Evolutionary conservation across 1,140 invertebrate species (phyloP).

Genomic region (Bombus consobrinus): DNA sequence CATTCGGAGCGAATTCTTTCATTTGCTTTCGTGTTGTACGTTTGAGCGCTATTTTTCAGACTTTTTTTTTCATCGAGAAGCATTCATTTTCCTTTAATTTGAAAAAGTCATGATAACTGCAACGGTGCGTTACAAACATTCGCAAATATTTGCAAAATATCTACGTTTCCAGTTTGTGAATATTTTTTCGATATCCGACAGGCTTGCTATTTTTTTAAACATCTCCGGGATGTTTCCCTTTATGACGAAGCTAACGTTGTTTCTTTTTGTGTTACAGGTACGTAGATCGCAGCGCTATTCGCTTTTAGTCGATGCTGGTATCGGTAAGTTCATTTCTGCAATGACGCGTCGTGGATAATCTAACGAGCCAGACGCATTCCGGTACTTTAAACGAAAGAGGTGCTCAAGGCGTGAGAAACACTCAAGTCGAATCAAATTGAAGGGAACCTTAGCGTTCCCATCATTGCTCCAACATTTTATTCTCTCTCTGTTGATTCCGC

Average conservation of each 20-base stretch:
- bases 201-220: neutral
- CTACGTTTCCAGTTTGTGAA: neutral
- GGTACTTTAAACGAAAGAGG: constrained; percentile 30
- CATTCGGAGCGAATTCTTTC: neutral
- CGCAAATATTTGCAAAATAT: neutral
- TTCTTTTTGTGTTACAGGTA: constrained; percentile 66
- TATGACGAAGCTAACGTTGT: neutral
- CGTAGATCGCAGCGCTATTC: constrained; percentile 46
- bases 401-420: constrained; percentile 33
- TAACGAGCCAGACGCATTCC: constrained; percentile 22
- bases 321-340: constrained; percentile 56
- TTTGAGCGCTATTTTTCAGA: neutral
- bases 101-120: neutral
- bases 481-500: neutral
- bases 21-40: too few relatives aligned
- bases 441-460: constrained; percentile 25
- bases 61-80: neutral
- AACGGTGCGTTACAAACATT: neutral
- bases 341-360: constrained; percentile 32
- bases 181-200: too few relatives aligned
- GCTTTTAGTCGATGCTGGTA: neutral
- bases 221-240: neutral
- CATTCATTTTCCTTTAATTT: neutral
- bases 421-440: constrained; percentile 41
- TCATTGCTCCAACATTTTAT: constrained; percentile 24